Evolutionary conservation across 2,888 invertebrate genomes (phyloP), one percentile per base, ranked within the genome.

Genomic region (Masnerella sp.): DNA sequence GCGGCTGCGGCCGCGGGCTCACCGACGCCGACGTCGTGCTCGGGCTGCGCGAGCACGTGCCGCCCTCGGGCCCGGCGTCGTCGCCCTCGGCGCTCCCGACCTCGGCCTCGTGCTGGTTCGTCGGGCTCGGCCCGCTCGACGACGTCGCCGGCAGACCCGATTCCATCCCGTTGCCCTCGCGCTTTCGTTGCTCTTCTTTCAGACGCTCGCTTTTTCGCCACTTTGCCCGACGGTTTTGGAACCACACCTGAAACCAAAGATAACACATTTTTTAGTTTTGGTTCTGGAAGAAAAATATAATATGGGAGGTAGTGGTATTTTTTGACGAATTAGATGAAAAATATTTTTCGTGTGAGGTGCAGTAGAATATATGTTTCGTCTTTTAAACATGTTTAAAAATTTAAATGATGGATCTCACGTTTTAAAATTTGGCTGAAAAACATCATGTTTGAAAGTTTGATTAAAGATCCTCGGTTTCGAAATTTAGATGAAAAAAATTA

Each of bases 131-230:
- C 78, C 62, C 81, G 79, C 83, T 84, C 22, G 83, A 81, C 61
- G 84, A 84, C 9, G 84, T 81, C 15, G 82, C 79, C 20, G 78
- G 76, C 47, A 81, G 28, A n/a, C 78, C 78, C 47, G 78, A 89
- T 79, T 91, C 89, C 62, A 91, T 89, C 34, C 92, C 93, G 49
- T 91, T 91, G 9, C 94, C 94, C 81, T 95, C 95, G 49, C 95
- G 89, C 85, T 95, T 96, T 71, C 95, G 89, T 86, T 96, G 95
- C 83, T 96, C 96, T 84, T 96, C 96, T 89, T 96, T 96, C 85
- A 96, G 91, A 25, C 96, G 90, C 87, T 96, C 96, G 42, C 95
- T 96, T 88, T 96, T 96, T 73, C 96, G 90, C 96, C 96, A 96
- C 88, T 96, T 96, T 34, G 96, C 96, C 67, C 96, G 90, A 38